These are phyloP conservation scores for Lymantria monacha DNA, from an alignment of 2,888 invertebrate genomes.

Conservation along the genomic window DNA sequence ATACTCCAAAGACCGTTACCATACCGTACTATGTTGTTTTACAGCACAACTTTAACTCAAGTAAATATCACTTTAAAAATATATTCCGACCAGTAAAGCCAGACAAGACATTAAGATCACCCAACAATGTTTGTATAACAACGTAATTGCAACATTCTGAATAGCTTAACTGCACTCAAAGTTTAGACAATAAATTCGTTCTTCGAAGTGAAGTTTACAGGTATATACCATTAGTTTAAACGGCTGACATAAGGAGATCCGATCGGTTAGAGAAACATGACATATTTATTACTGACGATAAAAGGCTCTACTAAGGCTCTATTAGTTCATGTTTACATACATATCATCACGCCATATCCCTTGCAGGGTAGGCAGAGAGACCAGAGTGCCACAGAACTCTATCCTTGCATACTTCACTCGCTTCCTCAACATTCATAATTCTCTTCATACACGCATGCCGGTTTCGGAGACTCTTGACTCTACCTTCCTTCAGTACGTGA, in stretches of 20 bases:
- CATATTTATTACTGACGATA: conserved; percentile 3
- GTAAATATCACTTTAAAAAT: conserved; percentile 8
- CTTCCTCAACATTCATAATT: too few relatives aligned
- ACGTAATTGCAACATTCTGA: conserved; percentile 30
- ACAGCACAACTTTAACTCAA: conserved; percentile 1
- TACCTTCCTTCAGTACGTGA: too few relatives aligned
- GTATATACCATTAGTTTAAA: conserved; percentile 18
- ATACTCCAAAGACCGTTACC: background rate
- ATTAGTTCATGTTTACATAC: too few relatives aligned
- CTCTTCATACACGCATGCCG: too few relatives aligned
- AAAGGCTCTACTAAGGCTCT: too few relatives aligned
- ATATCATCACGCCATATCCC: too few relatives aligned
- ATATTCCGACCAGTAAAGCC: conserved; percentile 13
- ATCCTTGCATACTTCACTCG: too few relatives aligned
- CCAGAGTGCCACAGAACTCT: too few relatives aligned
- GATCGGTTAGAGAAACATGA: conserved; percentile 6
- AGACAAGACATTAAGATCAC: conserved; percentile 10
- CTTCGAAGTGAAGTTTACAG: conserved; percentile 33
- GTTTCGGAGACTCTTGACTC: too few relatives aligned
- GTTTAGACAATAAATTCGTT: conserved; percentile 52
- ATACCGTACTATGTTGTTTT: background rate
- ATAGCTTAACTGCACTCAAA: conserved; percentile 40
- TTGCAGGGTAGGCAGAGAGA: too few relatives aligned
- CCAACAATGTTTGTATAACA: conserved; percentile 23
- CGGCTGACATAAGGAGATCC: conserved; percentile 4